Percentiles rank a stretch among this genome's conserved stretches.
Conservation (phyloP, 2,113 vertebrate species). For the Callionymus lyra region DNA sequence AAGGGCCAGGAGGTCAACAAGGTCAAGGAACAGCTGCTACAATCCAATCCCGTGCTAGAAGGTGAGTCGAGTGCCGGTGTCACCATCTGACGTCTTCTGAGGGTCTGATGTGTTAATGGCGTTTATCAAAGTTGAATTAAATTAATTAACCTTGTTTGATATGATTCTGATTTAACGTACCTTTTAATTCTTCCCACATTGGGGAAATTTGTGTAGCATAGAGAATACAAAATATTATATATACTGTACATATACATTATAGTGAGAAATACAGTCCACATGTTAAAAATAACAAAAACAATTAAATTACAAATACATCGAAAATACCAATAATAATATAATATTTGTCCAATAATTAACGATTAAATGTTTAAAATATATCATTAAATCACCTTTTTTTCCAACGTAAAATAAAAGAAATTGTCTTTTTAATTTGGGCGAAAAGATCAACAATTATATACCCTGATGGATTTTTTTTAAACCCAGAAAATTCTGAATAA, state of each 20-base stretch:
- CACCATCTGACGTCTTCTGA: not conserved
- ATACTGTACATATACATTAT: too few relatives aligned
- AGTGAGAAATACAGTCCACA: not conserved
- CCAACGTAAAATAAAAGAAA: too few relatives aligned
- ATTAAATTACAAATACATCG: too few relatives aligned
- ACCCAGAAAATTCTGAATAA: too few relatives aligned
- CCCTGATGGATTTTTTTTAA: too few relatives aligned
- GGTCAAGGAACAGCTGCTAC: slow-evolving; percentile 96
- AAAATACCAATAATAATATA: too few relatives aligned
- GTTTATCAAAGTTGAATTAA: not conserved
- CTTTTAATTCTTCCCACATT: too few relatives aligned
- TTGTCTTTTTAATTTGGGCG: too few relatives aligned
- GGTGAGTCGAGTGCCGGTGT: slow-evolving; percentile 66
- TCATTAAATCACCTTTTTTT: too few relatives aligned
- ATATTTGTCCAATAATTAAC: too few relatives aligned
- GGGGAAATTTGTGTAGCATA: not conserved
- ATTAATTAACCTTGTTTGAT: not conserved
- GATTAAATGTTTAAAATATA: too few relatives aligned
- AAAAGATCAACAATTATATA: too few relatives aligned
- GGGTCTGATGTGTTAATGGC: not conserved
- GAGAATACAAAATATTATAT: not conserved
- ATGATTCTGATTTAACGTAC: not conserved
- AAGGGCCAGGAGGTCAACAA: slow-evolving; percentile 97
- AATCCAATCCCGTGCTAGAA: slow-evolving; percentile 97
- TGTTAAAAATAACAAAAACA: not conserved